Conservation (phyloP, 2,113 vertebrate species). For the Sterna hirundo region DNA sequence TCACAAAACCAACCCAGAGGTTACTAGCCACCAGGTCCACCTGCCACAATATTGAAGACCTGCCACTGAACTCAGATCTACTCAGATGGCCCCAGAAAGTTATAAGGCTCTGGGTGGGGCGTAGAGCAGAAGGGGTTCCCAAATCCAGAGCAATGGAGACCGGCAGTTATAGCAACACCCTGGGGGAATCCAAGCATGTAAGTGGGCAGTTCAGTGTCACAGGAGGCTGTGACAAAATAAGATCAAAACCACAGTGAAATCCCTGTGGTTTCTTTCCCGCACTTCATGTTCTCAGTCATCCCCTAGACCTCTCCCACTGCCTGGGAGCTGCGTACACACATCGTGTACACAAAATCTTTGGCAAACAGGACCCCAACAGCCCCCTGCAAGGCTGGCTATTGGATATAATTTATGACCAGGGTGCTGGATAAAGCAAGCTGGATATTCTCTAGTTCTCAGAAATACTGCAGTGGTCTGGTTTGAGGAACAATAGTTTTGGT, state of each 20-base stretch:
- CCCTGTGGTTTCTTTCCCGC: neutral
- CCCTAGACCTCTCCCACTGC: neutral
- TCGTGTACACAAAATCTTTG: fast-evolving
- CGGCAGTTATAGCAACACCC: neutral
- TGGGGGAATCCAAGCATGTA: neutral
- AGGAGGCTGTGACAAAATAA: neutral
- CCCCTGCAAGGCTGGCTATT: neutral
- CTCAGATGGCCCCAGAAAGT: neutral
- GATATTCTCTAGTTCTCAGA: neutral
- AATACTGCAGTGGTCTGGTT: neutral
- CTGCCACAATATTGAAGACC: neutral
- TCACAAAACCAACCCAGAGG: neutral
- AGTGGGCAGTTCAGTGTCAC: neutral
- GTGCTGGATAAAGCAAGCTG: neutral
- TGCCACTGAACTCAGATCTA: neutral
- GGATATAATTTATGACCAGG: neutral
- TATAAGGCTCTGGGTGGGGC: neutral
- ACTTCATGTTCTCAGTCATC: neutral
- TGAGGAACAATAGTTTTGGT: neutral
- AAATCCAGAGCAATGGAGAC: neutral
- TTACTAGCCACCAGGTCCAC: neutral
- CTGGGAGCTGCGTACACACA: neutral
- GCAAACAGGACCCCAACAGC: neutral
- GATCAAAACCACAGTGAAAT: neutral
- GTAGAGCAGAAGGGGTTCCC: neutral